Evolutionary conservation across 2,888 invertebrate genomes (phyloP).

Genomic region (Ectemnius continuus): DNA sequence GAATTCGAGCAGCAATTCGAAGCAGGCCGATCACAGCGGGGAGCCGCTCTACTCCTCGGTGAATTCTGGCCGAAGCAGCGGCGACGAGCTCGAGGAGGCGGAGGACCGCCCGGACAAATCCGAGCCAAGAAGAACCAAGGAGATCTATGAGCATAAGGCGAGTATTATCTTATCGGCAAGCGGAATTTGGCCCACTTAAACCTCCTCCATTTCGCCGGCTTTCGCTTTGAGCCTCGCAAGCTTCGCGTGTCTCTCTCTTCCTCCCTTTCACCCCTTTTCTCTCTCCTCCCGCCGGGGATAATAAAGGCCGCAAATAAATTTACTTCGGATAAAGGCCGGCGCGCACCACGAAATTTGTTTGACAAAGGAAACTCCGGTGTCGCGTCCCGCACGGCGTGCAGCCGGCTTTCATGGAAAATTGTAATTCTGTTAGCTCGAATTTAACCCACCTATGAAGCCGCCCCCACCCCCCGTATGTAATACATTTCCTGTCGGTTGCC

Average conservation of each 20-base stretch:
- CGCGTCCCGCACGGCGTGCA: no score
- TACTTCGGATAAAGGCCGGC: neutral
- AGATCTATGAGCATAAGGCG: conserved; percentile 71
- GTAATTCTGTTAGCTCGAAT: no score
- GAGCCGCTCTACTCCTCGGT: conserved; percentile 72
- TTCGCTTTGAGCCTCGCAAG: neutral
- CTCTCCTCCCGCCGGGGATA: neutral
- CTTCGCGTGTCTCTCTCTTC: neutral
- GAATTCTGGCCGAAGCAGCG: conserved; percentile 53
- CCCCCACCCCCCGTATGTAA: no score
- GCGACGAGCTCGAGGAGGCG: conserved; percentile 45
- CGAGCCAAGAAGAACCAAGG: conserved; percentile 57
- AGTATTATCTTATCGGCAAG: conserved; percentile 31
- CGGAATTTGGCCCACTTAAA: conserved; percentile 10
- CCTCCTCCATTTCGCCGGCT: neutral
- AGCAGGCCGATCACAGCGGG: conserved; percentile 44
- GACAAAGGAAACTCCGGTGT: neutral
- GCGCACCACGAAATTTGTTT: neutral
- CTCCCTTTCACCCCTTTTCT: neutral
- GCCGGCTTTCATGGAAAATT: no score
- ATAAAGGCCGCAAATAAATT: conserved; percentile 11
- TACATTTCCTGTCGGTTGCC: no score
- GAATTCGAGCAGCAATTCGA: conserved; percentile 36
- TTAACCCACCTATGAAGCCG: no score
- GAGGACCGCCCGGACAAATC: conserved; percentile 23